Percentiles rank a stretch among this genome's conserved stretches.
Evolutionary conservation across 2,888 invertebrate genomes (phyloP).

Genomic region (Diplazon laetatorius): DNA sequence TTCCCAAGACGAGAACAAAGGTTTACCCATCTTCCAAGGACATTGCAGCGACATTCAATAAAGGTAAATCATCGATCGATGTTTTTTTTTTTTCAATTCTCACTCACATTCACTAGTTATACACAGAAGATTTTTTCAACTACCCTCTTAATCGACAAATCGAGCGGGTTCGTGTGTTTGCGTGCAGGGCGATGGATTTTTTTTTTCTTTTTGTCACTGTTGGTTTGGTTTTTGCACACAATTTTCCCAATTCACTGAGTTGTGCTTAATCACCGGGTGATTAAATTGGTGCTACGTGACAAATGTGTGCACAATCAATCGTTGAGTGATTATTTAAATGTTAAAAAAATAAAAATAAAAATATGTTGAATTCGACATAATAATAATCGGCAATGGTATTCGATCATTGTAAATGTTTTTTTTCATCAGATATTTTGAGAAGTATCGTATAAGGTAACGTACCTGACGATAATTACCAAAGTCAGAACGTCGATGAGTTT

Average conservation of each 20-base stretch:
- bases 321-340: conserved; percentile 6
- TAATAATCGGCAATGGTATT: not conserved
- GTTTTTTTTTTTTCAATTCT: conserved; percentile 4
- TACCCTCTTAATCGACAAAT: conserved; percentile 3
- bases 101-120: too few species aligned
- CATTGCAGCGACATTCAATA: conserved; percentile 42
- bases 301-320: not conserved
- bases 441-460: not conserved
- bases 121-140: conserved; percentile 1
- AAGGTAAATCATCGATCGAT: conserved; percentile 41
- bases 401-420: not conserved
- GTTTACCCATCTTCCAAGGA: conserved; percentile 57
- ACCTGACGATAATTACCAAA: not conserved
- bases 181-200: not conserved
- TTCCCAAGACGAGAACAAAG: conserved; percentile 19
- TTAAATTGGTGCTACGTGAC: conserved; percentile 6
- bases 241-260: conserved; percentile 3
- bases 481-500: not conserved
- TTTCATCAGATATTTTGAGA: conserved; percentile 6
- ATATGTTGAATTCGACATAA: not conserved
- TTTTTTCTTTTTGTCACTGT: conserved; percentile 9
- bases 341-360: too few species aligned
- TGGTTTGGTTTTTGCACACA: conserved; percentile 37
- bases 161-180: conserved; percentile 10
- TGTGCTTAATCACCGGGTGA: conserved; percentile 14